Conservation (phyloP, 2,888 invertebrate genomes). For the Sphaerophoria rueppellii region DNA sequence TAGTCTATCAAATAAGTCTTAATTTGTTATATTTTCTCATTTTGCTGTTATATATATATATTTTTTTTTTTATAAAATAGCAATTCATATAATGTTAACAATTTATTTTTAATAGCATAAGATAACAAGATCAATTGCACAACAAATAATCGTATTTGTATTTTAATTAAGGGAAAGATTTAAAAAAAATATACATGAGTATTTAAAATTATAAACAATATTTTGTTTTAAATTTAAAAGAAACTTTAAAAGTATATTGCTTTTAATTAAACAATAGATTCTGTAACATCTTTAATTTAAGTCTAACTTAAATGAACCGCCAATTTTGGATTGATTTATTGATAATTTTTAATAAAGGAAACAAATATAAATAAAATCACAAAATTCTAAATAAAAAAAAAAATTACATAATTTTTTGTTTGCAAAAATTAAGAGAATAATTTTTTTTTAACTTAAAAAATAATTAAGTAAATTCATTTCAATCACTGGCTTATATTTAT, state of each 20-base stretch:
- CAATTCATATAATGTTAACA: slow-evolving; percentile 50
- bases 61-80: slow-evolving; percentile 40
- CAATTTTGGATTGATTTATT: slow-evolving; percentile 42
- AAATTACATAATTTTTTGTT: slow-evolving; percentile 1
- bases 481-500: slow-evolving; percentile 66
- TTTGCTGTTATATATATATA: slow-evolving; percentile 44
- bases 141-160: slow-evolving; percentile 44
- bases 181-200: slow-evolving; percentile 67
- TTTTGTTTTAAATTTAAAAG: not conserved
- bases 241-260: slow-evolving; percentile 59
- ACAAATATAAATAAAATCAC: slow-evolving; percentile 72
- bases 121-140: slow-evolving; percentile 65
- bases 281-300: slow-evolving; percentile 44
- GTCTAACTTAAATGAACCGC: slow-evolving; percentile 60
- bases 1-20: slow-evolving; percentile 68
- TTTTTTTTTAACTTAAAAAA: slow-evolving; percentile 57
- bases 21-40: slow-evolving; percentile 54
- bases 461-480: slow-evolving; percentile 71
- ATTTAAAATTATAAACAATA: slow-evolving; percentile 52
- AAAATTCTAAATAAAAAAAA: slow-evolving; percentile 50
- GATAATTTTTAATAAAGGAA: slow-evolving; percentile 33
- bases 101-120: slow-evolving; percentile 24
- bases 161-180: slow-evolving; percentile 33
- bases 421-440: slow-evolving; percentile 34
- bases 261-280: slow-evolving; percentile 14